A percentile compares a stretch with the other conserved stretches of the same genome.
Conservation (phyloP, 2,113 vertebrate genomes). For the Chloropsis hardwickii region DNA sequence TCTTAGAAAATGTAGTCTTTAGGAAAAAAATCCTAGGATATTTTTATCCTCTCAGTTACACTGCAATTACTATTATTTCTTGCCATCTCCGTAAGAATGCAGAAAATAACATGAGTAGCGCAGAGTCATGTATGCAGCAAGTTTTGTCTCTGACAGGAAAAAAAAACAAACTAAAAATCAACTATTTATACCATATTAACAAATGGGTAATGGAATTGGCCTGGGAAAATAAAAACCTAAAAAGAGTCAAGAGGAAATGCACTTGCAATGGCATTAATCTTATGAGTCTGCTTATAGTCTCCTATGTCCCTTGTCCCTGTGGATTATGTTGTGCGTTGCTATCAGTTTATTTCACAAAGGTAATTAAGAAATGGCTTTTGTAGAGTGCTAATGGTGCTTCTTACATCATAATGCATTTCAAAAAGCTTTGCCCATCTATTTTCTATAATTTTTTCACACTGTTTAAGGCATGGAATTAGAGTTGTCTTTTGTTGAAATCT, state of each 20-base stretch:
- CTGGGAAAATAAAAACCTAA: not conserved
- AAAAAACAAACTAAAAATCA: not conserved
- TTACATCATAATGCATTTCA: not conserved
- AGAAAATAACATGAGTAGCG: not conserved
- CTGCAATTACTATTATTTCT: not conserved
- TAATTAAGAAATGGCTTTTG: conserved; percentile 49
- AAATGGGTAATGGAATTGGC: not conserved
- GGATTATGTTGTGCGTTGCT: not conserved
- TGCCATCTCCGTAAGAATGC: not conserved
- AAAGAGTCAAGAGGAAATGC: not conserved
- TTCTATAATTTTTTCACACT: not conserved
- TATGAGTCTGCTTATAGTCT: not conserved
- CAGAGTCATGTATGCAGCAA: not conserved
- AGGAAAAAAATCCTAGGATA: not conserved
- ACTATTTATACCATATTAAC: not conserved
- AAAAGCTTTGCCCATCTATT: not conserved
- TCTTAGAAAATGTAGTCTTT: not conserved
- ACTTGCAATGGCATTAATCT: not conserved
- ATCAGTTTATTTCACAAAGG: not conserved
- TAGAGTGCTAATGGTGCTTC: not conserved
- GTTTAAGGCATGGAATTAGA: not conserved
- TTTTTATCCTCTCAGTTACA: not conserved
- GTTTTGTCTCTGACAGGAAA: not conserved
- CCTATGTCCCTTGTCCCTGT: not conserved
- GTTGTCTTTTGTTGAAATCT: conserved; percentile 7